Conservation (phyloP, 2,888 invertebrate species). For the Callinectes sapidus region DNA sequence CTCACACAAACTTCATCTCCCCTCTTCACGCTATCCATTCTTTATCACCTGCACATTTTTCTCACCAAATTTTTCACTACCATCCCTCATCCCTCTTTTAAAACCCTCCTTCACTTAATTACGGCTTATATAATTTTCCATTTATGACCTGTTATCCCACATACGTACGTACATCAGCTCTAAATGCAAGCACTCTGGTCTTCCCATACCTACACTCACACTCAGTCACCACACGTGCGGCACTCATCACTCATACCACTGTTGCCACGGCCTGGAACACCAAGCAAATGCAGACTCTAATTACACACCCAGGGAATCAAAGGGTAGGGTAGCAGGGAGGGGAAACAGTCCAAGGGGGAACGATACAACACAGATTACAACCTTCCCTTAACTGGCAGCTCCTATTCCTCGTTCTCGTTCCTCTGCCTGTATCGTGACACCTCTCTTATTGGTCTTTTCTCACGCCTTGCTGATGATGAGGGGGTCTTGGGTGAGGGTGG, state of each 20-base stretch:
- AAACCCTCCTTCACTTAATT: not conserved
- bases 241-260: not conserved
- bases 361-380: not conserved
- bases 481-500: slow-evolving; percentile 8
- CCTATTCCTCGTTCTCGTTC: slow-evolving; percentile 13
- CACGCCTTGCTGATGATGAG: slow-evolving; percentile 38
- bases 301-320: not conserved
- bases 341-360: slow-evolving; percentile 4
- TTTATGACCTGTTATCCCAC: not conserved
- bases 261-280: not conserved
- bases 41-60: not conserved
- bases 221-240: not conserved
- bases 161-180: not conserved
- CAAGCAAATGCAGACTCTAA: not conserved
- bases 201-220: not conserved
- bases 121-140: not conserved
- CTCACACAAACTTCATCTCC: not conserved
- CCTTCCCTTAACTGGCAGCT: not conserved
- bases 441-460: slow-evolving; percentile 16
- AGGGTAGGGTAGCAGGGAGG: not conserved
- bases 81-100: not conserved
- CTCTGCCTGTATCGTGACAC: slow-evolving; percentile 29
- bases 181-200: not conserved
- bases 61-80: not conserved
- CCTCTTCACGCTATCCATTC: not conserved